phyloP scores from a whole-genome alignment of 2,888 invertebrate species.

The Trisateles emortualis region DNA sequence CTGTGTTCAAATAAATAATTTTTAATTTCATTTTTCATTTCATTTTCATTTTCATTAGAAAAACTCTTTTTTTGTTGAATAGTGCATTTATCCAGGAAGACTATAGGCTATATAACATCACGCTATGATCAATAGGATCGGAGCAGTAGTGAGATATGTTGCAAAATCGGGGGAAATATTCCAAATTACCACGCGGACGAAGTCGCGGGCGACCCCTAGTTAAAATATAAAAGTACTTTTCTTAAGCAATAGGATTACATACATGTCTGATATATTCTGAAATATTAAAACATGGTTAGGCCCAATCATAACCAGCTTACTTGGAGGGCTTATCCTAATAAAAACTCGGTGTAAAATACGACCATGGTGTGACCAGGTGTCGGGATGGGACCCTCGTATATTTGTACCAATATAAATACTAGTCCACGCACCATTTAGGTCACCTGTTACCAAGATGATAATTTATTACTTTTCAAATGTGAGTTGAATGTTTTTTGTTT shows the following conservation, averaged over 20 bases:
- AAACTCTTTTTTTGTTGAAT: too few species aligned
- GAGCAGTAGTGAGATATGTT: too few species aligned
- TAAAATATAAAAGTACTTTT: too few species aligned
- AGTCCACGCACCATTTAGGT: slow-evolving; percentile 15
- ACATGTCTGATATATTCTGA: not conserved
- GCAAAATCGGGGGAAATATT: too few species aligned
- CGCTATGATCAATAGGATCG: too few species aligned
- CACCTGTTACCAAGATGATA: slow-evolving; percentile 37
- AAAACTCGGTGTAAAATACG: slow-evolving; percentile 12
- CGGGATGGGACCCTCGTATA: slow-evolving; percentile 13
- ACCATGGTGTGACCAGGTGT: slow-evolving; percentile 15
- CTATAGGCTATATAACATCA: too few species aligned
- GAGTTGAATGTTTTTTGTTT: slow-evolving; percentile 4
- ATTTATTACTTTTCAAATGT: slow-evolving; percentile 26
- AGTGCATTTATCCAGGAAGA: too few species aligned
- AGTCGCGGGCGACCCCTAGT: too few species aligned
- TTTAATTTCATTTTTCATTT: too few species aligned
- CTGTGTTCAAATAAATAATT: too few species aligned
- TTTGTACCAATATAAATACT: slow-evolving; percentile 34
- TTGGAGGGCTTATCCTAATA: slow-evolving; percentile 8
- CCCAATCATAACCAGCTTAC: slow-evolving; percentile 12
- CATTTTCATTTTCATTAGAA: too few species aligned
- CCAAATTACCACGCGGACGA: too few species aligned
- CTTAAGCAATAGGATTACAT: not conserved
- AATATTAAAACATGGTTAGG: not conserved